Evolutionary conservation across 2,113 vertebrate genomes (phyloP).

Genomic region (Casuarius casuarius): DNA sequence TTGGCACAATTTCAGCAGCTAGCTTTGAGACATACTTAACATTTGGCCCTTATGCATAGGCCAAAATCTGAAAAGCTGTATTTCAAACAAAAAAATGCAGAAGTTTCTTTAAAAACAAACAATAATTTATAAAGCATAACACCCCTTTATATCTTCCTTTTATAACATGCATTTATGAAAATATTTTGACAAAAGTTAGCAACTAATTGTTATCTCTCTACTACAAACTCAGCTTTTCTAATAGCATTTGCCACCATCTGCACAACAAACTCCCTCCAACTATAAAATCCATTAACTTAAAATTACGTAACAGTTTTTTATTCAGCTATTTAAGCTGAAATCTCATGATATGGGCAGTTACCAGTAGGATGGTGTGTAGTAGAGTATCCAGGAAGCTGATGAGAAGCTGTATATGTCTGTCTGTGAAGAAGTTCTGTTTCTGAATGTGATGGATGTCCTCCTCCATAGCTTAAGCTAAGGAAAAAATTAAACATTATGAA

Average conservation of each 20-base stretch:
- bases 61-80: neutral
- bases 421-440: slow-evolving; percentile 93
- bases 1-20: neutral
- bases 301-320: neutral
- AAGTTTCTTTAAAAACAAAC: neutral
- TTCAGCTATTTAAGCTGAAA: neutral
- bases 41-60: rapidly evolving
- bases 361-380: slow-evolving; percentile 89
- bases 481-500: slow-evolving; percentile 65
- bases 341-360: slow-evolving; percentile 62
- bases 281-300: neutral
- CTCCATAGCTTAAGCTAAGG: slow-evolving; percentile 92
- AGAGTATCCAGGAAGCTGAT: slow-evolving; percentile 91
- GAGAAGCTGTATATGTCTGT: slow-evolving; percentile 88
- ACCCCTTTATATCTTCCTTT: neutral
- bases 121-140: neutral
- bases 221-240: neutral
- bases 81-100: neutral
- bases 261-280: neutral
- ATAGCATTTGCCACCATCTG: neutral
- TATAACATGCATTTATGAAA: rapidly evolving
- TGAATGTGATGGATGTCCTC: slow-evolving; percentile 85
- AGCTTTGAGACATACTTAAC: neutral
- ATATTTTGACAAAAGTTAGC: neutral
- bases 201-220: neutral